Conservation (phyloP, 2,113 vertebrate species). For the Tenebrosternarchus preto region DNA sequence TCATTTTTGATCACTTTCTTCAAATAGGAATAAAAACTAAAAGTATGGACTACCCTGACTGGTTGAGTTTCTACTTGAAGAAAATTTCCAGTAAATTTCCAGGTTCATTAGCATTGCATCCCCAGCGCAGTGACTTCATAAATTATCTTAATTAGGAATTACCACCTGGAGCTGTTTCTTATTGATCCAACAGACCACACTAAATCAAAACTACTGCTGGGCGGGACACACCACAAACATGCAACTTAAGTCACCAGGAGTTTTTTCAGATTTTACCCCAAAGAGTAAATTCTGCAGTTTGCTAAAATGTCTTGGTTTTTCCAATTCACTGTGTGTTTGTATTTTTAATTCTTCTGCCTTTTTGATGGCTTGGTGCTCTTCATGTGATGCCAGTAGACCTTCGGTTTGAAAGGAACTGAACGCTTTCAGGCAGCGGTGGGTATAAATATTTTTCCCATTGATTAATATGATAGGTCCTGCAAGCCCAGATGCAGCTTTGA, state of each 20-base stretch:
- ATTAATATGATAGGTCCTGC: conserved; percentile 71
- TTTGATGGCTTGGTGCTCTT: conserved; percentile 76
- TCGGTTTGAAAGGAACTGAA: conserved; percentile 60
- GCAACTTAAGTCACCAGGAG: conserved; percentile 61
- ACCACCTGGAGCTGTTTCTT: conserved; percentile 67
- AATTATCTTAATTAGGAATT: conserved; percentile 80
- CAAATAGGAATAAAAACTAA: not conserved
- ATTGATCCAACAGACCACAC: conserved; percentile 67
- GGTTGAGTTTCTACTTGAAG: not conserved
- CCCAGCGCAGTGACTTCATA: conserved; percentile 64
- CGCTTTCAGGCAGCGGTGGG: conserved; percentile 64
- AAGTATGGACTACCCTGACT: not conserved
- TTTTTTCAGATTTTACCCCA: conserved; percentile 61
- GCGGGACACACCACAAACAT: conserved; percentile 33
- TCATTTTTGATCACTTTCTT: not conserved
- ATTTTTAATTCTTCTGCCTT: conserved; percentile 75
- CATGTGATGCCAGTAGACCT: conserved; percentile 74
- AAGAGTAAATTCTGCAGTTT: conserved; percentile 60
- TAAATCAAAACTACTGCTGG: conserved; percentile 70
- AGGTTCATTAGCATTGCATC: conserved; percentile 62
- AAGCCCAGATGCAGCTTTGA: conserved; percentile 67
- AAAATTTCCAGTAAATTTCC: conserved; percentile 41
- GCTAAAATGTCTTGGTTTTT: conserved; percentile 60
- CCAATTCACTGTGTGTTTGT: conserved; percentile 63
- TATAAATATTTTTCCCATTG: conserved; percentile 81